Evolutionary conservation across 2,113 vertebrate genomes (phyloP).

Genomic region (Ciconia boyciana): DNA sequence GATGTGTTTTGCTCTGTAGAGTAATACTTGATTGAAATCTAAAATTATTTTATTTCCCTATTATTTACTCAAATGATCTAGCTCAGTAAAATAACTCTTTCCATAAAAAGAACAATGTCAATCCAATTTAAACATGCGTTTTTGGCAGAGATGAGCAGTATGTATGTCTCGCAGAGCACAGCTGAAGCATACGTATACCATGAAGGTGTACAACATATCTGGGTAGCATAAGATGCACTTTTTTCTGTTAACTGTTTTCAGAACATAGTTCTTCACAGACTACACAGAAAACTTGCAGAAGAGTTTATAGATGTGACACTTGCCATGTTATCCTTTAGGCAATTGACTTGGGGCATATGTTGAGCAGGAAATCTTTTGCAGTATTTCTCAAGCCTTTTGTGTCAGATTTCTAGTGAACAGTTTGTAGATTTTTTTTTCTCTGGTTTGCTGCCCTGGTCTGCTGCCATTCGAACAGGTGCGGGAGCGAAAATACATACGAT

Average conservation of each 20-base stretch:
- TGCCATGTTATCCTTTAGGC: not conserved
- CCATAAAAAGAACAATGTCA: not conserved
- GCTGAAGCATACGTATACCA: not conserved
- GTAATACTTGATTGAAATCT: not conserved
- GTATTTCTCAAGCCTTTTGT: not conserved
- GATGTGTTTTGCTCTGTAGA: not conserved
- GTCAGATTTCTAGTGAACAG: not conserved
- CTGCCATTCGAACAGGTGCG: not conserved
- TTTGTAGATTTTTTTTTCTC: not conserved
- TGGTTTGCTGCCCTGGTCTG: not conserved
- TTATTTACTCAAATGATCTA: too few relatives aligned
- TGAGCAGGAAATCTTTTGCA: not conserved
- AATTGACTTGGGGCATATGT: not conserved
- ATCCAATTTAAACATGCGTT: accelerated
- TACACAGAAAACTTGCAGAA: accelerated
- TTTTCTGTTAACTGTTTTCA: not conserved
- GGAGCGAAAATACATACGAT: not conserved
- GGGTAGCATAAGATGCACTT: accelerated
- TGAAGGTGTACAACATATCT: accelerated
- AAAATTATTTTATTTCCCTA: not conserved
- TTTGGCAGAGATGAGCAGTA: not conserved
- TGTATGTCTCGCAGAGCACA: not conserved
- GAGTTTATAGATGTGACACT: not conserved
- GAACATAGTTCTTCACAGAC: not conserved
- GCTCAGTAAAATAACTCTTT: too few relatives aligned